phyloP scores from a whole-genome alignment of 2,888 invertebrate species.

The Eurytoma adleriae region DNA sequence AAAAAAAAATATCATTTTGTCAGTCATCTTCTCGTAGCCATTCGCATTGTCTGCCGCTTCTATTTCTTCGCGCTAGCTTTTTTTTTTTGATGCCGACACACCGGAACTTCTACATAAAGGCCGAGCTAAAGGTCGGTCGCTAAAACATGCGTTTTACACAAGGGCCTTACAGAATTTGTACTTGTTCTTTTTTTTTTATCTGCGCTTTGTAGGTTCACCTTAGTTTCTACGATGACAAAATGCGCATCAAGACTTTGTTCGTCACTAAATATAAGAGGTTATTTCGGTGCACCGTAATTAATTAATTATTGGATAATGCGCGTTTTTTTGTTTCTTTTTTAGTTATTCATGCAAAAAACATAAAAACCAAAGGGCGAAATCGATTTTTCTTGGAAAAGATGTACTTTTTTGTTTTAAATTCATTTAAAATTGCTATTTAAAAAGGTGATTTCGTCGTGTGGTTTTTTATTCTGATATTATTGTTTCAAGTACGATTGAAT shows the following conservation, averaged over 20 bases:
- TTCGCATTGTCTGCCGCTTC: no score
- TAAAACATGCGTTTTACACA: conserved; percentile 59
- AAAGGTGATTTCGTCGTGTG: conserved; percentile 20
- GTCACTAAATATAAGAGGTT: conserved; percentile 59
- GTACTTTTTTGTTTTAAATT: neutral
- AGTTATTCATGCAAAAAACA: conserved; percentile 23
- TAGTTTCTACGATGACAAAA: conserved; percentile 27
- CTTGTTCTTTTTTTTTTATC: conserved; percentile 78
- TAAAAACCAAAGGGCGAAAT: conserved; percentile 28
- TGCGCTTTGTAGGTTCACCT: conserved; percentile 39
- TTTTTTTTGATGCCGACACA: conserved; percentile 42
- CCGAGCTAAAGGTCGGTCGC: conserved; percentile 57
- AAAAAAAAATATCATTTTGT: conserved; percentile 34
- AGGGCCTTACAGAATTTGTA: conserved; percentile 86
- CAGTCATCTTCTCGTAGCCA: conserved; percentile 11
- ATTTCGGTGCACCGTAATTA: conserved; percentile 57
- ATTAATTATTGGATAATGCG: conserved; percentile 54
- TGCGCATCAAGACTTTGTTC: conserved; percentile 50
- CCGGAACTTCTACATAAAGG: conserved; percentile 56
- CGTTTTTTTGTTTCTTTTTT: conserved; percentile 34
- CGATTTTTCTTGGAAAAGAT: neutral
- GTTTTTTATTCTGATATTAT: conserved; percentile 8
- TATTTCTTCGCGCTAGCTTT: conserved; percentile 29
- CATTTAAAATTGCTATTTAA: conserved; percentile 9
- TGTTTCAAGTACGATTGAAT: conserved; percentile 31